Base-by-base conservation (phyloP, 2,797 vertebrate species). In the Streptopelia turtur region DNA sequence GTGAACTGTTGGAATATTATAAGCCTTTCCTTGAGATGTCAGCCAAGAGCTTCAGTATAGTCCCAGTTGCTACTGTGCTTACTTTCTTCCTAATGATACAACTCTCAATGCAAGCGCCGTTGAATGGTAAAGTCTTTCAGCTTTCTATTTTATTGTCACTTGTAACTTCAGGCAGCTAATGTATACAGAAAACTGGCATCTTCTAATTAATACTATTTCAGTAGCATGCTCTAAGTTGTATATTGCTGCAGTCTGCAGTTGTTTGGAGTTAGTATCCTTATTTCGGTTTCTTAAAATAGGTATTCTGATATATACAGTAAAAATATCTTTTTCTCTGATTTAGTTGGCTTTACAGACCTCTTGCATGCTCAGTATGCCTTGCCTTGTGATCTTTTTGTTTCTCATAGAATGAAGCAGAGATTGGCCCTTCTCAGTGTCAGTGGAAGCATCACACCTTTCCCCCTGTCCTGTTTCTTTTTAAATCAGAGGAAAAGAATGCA, bases 121-220 rank as follows among this genome's bases (percentile, higher is more conserved):
- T 92, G 85, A 97, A 98, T 66, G 98, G 98, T 98, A 98, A 98
- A 92, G 93, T 64, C 50, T 95, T 96, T 79, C 68, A 68, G 52
- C 30, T 87, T 89, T 83, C 69, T 94, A 16, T 89, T 90, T 72
- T 57, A 59, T 50, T 83, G 33, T 74, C 45, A 60, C 17, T 76
- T 49, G 27, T 66, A 59, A 47, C 13, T 25, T 59, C 66, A 23
- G 33, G 28, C 27, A 85, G 31, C 33, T 69, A 68, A n/a, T 49
- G 35, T 33, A 64, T 79, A 47, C 18, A 90, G 78, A 37, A 89
- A 71, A 55, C 16, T 57, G 17, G 4, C n/a, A 79, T 61, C 12
- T 86, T 80, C 74, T 78, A 33, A 69, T 64, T 41, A n/a, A 30
- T 64, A 17, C 16, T 66, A 49, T 60, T 91, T 83, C 60, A 60